Conservation (phyloP, 2,113 vertebrate genomes). For the Rhynchomys soricoides region DNA sequence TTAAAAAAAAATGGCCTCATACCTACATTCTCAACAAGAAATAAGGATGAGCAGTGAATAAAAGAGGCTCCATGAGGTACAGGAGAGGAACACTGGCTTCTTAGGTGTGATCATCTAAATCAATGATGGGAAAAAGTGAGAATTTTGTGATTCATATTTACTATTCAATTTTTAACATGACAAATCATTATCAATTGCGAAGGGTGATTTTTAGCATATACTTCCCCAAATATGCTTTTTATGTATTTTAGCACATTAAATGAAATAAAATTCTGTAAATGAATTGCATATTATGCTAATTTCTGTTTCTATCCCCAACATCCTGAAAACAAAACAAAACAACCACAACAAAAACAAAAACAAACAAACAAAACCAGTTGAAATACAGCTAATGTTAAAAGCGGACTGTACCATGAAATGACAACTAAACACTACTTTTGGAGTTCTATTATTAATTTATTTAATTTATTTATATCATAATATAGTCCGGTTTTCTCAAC, state of each 20-base stretch:
- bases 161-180: not conserved
- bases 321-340: not conserved
- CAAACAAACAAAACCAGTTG: not conserved
- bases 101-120: not conserved
- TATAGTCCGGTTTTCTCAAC: not conserved
- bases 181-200: not conserved
- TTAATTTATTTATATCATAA: not conserved
- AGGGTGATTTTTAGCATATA: not conserved
- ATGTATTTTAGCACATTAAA: not conserved
- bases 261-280: not conserved
- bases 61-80: not conserved
- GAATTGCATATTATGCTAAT: not conserved
- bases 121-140: not conserved
- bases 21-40: not conserved
- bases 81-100: not conserved
- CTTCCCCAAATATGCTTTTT: not conserved
- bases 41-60: rapidly evolving
- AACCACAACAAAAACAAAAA: not conserved
- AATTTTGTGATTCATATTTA: too few relatives aligned
- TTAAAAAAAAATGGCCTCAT: slow-evolving; percentile 36
- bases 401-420: not conserved
- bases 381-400: not conserved
- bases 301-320: not conserved
- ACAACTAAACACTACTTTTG: not conserved
- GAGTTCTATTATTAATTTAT: not conserved